phyloP scores from a whole-genome alignment of 2,888 invertebrate genomes.

The Formica aserva region DNA sequence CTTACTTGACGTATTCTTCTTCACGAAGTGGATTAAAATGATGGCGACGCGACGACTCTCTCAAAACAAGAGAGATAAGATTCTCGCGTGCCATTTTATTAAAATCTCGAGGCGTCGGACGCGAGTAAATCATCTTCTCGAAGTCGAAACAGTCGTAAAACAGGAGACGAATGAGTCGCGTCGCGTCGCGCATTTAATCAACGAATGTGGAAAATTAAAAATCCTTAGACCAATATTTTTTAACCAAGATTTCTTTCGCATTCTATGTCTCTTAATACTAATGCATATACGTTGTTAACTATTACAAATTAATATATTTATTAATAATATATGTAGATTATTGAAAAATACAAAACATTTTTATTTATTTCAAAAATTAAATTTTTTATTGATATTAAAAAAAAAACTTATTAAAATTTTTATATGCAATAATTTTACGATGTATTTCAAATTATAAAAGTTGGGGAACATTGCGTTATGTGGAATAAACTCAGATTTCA shows the following conservation, averaged over 20 bases:
- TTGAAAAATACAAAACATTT: background rate
- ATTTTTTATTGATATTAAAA: background rate
- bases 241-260: background rate
- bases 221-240: slow-evolving; percentile 13
- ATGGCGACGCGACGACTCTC: slow-evolving; percentile 3
- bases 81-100: slow-evolving; percentile 65
- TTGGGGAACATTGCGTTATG: background rate
- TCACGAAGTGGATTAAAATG: slow-evolving; percentile 35
- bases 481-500: background rate
- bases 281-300: background rate
- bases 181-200: slow-evolving; percentile 65
- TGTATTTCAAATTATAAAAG: background rate
- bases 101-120: slow-evolving; percentile 59
- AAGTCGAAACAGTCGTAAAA: slow-evolving; percentile 58
- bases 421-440: background rate
- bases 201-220: slow-evolving; percentile 68
- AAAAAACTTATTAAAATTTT: background rate
- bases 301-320: background rate
- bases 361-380: background rate
- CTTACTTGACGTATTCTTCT: slow-evolving; percentile 14
- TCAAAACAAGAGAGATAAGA: background rate
- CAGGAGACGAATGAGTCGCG: slow-evolving; percentile 26
- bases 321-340: background rate
- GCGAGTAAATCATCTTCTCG: slow-evolving; percentile 55
- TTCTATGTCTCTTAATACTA: background rate